Conservation (phyloP, 2,797 vertebrate species). For the Valencia hispanica region DNA sequence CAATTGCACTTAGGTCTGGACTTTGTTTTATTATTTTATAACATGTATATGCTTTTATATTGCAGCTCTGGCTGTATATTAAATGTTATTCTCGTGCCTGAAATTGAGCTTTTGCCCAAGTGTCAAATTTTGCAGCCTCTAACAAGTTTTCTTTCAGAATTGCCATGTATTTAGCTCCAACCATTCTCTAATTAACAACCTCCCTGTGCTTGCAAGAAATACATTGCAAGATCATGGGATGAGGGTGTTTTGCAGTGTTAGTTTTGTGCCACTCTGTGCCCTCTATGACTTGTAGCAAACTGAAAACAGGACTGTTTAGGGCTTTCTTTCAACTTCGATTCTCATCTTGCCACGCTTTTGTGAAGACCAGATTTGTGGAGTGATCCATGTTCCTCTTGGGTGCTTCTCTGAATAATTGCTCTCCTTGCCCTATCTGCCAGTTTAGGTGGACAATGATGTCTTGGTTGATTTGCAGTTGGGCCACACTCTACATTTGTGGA, state of each 20-base stretch:
- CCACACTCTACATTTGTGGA: background rate
- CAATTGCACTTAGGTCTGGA: too few species aligned
- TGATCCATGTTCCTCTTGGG: background rate
- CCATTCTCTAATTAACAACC: background rate
- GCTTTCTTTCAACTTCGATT: background rate
- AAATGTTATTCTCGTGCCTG: background rate
- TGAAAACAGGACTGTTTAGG: background rate
- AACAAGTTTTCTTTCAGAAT: background rate
- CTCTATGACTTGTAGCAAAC: background rate
- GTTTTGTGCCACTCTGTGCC: background rate
- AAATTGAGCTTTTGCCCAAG: background rate
- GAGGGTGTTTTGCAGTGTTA: background rate
- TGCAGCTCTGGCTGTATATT: background rate
- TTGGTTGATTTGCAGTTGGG: background rate
- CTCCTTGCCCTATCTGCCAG: background rate
- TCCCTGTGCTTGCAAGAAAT: background rate
- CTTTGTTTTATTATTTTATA: background rate
- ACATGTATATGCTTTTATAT: background rate
- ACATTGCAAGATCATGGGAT: background rate
- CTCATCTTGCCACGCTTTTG: background rate
- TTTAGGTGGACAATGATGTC: background rate
- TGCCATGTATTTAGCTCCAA: background rate
- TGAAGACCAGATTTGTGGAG: background rate
- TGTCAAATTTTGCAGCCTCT: background rate
- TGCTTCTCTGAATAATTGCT: background rate